Evolutionary conservation across 2,113 vertebrate species (phyloP), one percentile per base, ranked within the genome.

Genomic region (Paramisgurnus dabryanus): DNA sequence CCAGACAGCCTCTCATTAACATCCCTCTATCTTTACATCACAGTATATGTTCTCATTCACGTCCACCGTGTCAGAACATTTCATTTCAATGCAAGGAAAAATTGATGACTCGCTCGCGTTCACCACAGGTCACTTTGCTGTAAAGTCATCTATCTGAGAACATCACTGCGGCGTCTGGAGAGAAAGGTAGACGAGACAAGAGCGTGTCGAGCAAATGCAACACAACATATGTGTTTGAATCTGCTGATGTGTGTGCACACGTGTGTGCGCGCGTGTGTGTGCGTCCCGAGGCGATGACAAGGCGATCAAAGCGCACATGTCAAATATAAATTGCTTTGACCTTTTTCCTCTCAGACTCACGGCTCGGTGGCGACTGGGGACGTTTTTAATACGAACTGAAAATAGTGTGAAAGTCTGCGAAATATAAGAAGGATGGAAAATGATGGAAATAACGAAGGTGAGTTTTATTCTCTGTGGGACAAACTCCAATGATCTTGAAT

Each of bases 281-380:
- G 83, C 72, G 82, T 79, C 92, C 91, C 64, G 76, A 89, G 90
- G 92, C 91, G 90, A 92, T 92, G 91, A 93, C 92, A 92, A 91
- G 92, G 88, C 91, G 90, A 93, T 93, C 92, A 92, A 92, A 91
- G 88, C 91, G 90, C 89, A 86, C 85, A 89, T 92, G 92, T 93
- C 91, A 92, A 91, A 91, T 93, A 92, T 93, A 93, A 93, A 93
- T 93, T 93, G 92, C 92, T 92, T 92, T 93, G 92, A 93, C 92
- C 91, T 91, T 91, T 92, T 89, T 86, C 88, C 90, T 90, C 85
- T 82, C 82, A 80, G 86, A 89, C 89, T 89, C 89, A 77, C 87
- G 90, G 89, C 91, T 89, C 87, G 76, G 87, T 92, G 89, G 90
- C 87, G 87, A 87, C 91, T 83, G 86, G 91, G 91, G 91, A 91